These are phyloP conservation scores for Benthosema pterotum DNA, from an alignment of 2,797 vertebrate species.

Conservation along the genomic window DNA sequence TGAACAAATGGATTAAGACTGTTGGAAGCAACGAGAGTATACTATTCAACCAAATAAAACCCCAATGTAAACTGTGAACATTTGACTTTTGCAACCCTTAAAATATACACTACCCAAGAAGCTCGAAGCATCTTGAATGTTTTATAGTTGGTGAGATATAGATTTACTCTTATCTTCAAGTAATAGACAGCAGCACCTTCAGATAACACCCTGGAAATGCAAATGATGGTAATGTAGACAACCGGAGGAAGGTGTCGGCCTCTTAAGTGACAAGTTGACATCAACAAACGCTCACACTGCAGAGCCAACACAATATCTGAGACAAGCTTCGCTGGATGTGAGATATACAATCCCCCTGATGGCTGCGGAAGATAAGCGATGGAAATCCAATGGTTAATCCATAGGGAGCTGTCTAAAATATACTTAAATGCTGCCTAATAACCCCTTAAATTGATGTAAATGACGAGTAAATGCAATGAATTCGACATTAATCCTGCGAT, in stretches of 20 bases:
- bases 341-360: constrained; percentile 38
- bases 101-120: background rate
- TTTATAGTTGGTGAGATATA: constrained; percentile 16
- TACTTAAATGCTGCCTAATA: constrained; percentile 31
- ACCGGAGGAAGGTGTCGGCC: constrained; percentile 27
- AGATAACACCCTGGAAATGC: constrained; percentile 34
- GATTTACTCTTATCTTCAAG: constrained; percentile 13
- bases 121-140: too few relatives aligned
- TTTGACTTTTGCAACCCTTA: background rate
- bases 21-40: background rate
- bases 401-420: constrained; percentile 13
- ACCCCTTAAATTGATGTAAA: constrained; percentile 33
- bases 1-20: constrained; percentile 31
- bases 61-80: constrained; percentile 9
- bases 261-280: constrained; percentile 27
- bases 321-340: constrained; percentile 29
- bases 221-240: constrained; percentile 48
- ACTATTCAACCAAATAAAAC: constrained; percentile 5
- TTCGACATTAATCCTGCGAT: constrained; percentile 34
- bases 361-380: constrained; percentile 16
- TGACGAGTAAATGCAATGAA: constrained; percentile 20
- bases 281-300: constrained; percentile 3
- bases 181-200: constrained; percentile 24
- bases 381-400: constrained; percentile 32
- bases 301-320: constrained; percentile 35